Evolutionary conservation across 2,113 vertebrate genomes (phyloP), one percentile per base, ranked within the genome.

Genomic region (pig (Sus scrofa)): DNA sequence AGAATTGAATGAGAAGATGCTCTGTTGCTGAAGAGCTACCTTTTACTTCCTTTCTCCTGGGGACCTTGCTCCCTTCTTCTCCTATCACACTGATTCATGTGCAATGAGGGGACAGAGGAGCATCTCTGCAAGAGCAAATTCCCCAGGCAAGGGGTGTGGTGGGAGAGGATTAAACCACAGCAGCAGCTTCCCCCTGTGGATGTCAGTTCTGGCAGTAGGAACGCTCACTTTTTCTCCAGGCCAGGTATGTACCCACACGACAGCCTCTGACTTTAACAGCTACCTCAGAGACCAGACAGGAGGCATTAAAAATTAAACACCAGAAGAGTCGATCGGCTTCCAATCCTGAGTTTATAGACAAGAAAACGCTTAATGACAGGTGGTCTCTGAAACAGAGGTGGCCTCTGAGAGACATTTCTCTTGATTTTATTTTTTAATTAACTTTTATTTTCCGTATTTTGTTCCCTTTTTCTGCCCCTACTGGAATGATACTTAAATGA

Each of bases 401-500:
- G 98, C 99, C 98, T 98, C 79, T 1, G 98, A 99, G 99, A 99
- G 97, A 98, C 98, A 98, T 99, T 98, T 94, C 98, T 98, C 98
- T 98, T 98, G 98, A 98, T 98, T 99, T 99, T 99, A 98, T 98
- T 99, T 99, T 99, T 99, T 99, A 99, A 99, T 99, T 99, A 99
- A 99, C 98, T 99, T 99, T 99, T 98, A 98, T 98, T 98, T 98
- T 98, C 98, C 90, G 92, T 96, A 97, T 98, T 98, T 96, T 91
- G 24, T 97, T 96, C 95, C 74, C 74, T 93, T 95, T 97, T 89
- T 67, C 54, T 71, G 70, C 67, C 24, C 95, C 96, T 58, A 11
- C 87, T 78, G 92, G 65, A 97, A 97, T 44, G 54, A 79, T 93
- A 96, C 93, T 97, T 95, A 97, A 95, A 98, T 90, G 88, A 97